phyloP scores from a whole-genome alignment of 2,797 vertebrate species.

The Hephaestus fuliginosus region DNA sequence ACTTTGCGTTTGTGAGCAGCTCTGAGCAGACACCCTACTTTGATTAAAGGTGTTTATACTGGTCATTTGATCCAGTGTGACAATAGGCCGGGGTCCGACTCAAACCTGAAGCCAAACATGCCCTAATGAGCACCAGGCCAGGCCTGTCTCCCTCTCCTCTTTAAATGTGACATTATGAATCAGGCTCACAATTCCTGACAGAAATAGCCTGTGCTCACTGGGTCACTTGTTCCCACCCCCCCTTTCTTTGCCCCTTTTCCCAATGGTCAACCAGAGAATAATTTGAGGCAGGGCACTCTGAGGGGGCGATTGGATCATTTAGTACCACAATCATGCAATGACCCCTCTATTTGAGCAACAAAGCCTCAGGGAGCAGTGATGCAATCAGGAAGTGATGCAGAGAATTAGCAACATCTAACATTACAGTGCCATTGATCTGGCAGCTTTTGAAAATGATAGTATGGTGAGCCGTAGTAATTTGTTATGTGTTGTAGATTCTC shows the following conservation, averaged over 20 bases:
- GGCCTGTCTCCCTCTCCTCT: slow-evolving; percentile 41
- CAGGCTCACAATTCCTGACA: slow-evolving; percentile 69
- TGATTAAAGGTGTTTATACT: slow-evolving; percentile 87
- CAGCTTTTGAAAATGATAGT: slow-evolving; percentile 68
- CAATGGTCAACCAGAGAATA: slow-evolving; percentile 49
- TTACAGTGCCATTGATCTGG: slow-evolving; percentile 69
- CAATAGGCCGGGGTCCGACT: slow-evolving; percentile 74
- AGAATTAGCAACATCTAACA: slow-evolving; percentile 70
- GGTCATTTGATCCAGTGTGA: slow-evolving; percentile 83
- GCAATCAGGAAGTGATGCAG: slow-evolving; percentile 74
- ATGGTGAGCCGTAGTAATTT: slow-evolving; percentile 72
- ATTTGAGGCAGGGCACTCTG: slow-evolving; percentile 20
- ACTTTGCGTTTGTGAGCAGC: slow-evolving; percentile 71
- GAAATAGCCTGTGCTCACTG: slow-evolving; percentile 65
- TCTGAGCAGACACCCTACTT: slow-evolving; percentile 77
- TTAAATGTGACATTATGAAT: slow-evolving; percentile 79
- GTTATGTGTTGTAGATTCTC: slow-evolving; percentile 71
- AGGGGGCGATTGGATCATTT: slow-evolving; percentile 24
- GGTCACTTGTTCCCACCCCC: slow-evolving; percentile 1
- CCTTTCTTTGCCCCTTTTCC: slow-evolving; percentile 2
- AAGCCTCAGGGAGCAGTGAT: slow-evolving; percentile 59
- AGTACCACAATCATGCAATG: slow-evolving; percentile 22
- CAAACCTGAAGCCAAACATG: slow-evolving; percentile 77
- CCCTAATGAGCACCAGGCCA: slow-evolving; percentile 83
- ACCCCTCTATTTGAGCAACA: slow-evolving; percentile 62